Percentiles rank a stretch among this genome's conserved stretches.
Conservation (phyloP, 1,140 invertebrate species). For the Macrosteles quadrilineatus region DNA sequence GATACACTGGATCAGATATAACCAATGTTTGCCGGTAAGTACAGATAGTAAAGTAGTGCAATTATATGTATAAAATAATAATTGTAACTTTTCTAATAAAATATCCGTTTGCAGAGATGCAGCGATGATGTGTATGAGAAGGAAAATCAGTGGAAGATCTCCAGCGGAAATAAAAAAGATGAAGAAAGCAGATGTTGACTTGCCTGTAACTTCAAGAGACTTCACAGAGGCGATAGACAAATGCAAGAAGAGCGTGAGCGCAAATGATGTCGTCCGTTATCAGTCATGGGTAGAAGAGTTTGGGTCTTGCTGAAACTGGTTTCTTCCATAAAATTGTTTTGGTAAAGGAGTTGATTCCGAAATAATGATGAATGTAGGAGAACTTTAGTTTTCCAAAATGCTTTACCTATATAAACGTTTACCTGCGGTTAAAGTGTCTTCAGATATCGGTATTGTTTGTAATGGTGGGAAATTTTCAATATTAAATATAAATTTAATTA, state of each 20-base stretch:
- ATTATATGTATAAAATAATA: too few species aligned
- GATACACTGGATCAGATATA: conserved; percentile 68
- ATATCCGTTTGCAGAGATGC: conserved; percentile 65
- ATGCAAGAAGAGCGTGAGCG: conserved; percentile 95
- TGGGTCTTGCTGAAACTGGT: conserved; percentile 72
- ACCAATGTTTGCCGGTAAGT: conserved; percentile 63
- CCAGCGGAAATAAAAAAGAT: conserved; percentile 64
- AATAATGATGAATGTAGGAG: too few species aligned
- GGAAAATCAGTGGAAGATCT: conserved; percentile 61
- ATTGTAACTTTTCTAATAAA: too few species aligned
- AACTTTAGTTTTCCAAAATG: too few species aligned
- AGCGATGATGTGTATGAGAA: conserved; percentile 68
- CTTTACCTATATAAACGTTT: too few species aligned
- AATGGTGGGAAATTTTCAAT: too few species aligned
- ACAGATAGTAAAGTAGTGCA: too few species aligned
- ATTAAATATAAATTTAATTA: too few species aligned
- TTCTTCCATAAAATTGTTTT: not conserved
- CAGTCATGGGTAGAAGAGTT: conserved; percentile 98
- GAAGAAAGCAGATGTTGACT: conserved; percentile 63
- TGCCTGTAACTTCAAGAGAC: conserved; percentile 61
- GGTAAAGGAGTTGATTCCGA: too few species aligned
- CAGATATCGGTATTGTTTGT: too few species aligned
- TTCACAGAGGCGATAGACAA: conserved; percentile 74
- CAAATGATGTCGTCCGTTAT: conserved; percentile 94
- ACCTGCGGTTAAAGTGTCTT: too few species aligned